Base-by-base conservation (phyloP, 2,113 vertebrate genomes). In the Pyxicephalus adspersus region DNA sequence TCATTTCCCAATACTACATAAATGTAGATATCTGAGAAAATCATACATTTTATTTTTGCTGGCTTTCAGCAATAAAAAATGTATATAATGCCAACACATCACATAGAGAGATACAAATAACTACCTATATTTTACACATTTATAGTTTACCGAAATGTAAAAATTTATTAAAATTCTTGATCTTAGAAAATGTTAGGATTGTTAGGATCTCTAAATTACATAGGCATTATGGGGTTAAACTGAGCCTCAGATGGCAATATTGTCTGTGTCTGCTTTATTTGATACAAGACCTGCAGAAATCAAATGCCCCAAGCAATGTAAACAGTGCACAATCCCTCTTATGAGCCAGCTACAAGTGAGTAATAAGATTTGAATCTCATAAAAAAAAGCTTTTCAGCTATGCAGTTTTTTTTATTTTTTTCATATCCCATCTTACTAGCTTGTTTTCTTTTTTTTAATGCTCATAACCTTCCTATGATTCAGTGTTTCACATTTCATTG, bases 281-380 rank as follows among this genome's bases (percentile, higher is more conserved):
- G 79, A 72, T 57, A 81, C 58, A 81, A 64, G 70, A 81, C 79
- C 68, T 81, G 60, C 58, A 81, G 68, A 81, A 81, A 72, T 81
- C 79, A 73, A 71, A 81, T 74, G 79, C 79, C 79, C 67, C 61
- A 54, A 81, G 79, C 79, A 81, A 73, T 65, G 79, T 81, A 81
- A 73, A 73, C 68, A 73, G 79, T 64, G 26, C 78, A 64, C n/a
- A 73, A 73, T 81, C 79, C 66, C 67, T 45, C 78, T 72, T 64
- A 80, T 80, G 78, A 80, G 78, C 66, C 23, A 38, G 78, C 78
- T 73, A 63, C 79, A 54, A 64, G 58, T 74, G 79, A 73, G 73
- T 81, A 81, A 81, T 81, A 73, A 81, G 79, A 81, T 74, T 60
- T 65, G 79, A 81, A 81, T 73, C 70, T 65, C 68, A 81, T 55